A percentile compares a stretch with the other conserved stretches of the same genome.
Conservation (phyloP, 2,888 invertebrate species). For the Linnaemya vulpina region DNA sequence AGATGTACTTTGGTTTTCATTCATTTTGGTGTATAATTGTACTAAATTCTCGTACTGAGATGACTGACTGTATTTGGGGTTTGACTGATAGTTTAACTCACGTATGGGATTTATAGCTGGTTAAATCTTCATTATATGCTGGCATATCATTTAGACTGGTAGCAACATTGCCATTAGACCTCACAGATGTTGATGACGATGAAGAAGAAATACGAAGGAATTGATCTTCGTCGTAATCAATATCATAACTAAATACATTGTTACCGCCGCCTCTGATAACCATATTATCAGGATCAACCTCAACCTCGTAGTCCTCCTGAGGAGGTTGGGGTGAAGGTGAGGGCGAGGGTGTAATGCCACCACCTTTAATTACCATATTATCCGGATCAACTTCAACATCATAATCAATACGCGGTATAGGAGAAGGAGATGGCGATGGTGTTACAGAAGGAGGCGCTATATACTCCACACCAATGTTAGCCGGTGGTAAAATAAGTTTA, state of each 20-base stretch:
- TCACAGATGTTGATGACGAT: slow-evolving; percentile 75
- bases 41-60: slow-evolving; percentile 44
- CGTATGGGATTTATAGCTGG: slow-evolving; percentile 82
- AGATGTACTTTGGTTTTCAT: slow-evolving; percentile 26
- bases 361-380: slow-evolving; percentile 79
- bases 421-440: slow-evolving; percentile 81
- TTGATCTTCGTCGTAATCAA: slow-evolving; percentile 57
- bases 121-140: slow-evolving; percentile 78
- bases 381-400: slow-evolving; percentile 83
- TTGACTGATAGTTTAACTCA: slow-evolving; percentile 78
- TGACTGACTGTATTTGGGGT: slow-evolving; percentile 58
- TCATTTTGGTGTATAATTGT: slow-evolving; percentile 37
- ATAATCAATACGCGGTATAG: slow-evolving; percentile 79
- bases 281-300: slow-evolving; percentile 81
- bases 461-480: slow-evolving; percentile 79
- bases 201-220: slow-evolving; percentile 58
- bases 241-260: slow-evolving; percentile 58
- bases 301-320: slow-evolving; percentile 77
- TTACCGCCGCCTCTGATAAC: slow-evolving; percentile 77
- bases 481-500: slow-evolving; percentile 81
- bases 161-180: slow-evolving; percentile 73
- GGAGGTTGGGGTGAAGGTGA: slow-evolving; percentile 66
- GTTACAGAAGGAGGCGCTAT: slow-evolving; percentile 76
- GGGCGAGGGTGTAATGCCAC: slow-evolving; percentile 74
- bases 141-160: slow-evolving; percentile 72